Base-by-base conservation (phyloP, 2,797 vertebrate species). In the Pantherophis alleghaniensis region DNA sequence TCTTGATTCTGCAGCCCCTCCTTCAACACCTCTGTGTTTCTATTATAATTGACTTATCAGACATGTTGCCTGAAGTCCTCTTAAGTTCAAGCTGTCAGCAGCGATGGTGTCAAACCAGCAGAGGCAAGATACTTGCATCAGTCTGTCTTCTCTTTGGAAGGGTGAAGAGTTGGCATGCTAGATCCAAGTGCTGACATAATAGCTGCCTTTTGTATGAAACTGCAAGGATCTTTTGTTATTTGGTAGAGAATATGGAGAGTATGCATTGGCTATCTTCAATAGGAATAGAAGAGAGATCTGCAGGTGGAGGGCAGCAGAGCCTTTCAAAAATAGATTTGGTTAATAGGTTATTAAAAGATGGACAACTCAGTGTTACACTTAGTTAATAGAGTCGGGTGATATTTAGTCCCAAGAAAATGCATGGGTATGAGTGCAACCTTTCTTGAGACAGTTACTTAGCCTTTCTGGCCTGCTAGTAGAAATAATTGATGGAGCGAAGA, bases 41-140 rank as follows among this genome's bases (percentile, higher is more conserved):
- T 91, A 93, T 92, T 93, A 94, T 96, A 96, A 96, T 96, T 94
- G 96, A 94, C 92, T 97, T 94, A 93, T 94, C 94, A 94, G 94
- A 94, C 94, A 94, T 53, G 89, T 47, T 90, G 74, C 89, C 69
- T 63, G 59, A 87, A 83, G 90, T 74, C 56, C 66, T 89, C 86
- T 93, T 89, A 83, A 86, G 32, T 86, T 93, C 56, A 14, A 89
- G 86, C 66, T 42, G 32, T 91, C 93, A 86, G 93, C 93, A 26
- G 5, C 5, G 37, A 56, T 57, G 87, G 69, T 91, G 83, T 91
- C 60, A 51, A 61, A 61, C 89, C 57, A 55, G 20, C 56, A 20
- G 37, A 89, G 91, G 87, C 53, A 51, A 90, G 74, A 61, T 51
- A 90, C 86, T n/a, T 7, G 28, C n/a, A 5, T 20, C 66, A 61